Base-by-base conservation (phyloP, 2,113 vertebrate species). In the Salminus brasiliensis region DNA sequence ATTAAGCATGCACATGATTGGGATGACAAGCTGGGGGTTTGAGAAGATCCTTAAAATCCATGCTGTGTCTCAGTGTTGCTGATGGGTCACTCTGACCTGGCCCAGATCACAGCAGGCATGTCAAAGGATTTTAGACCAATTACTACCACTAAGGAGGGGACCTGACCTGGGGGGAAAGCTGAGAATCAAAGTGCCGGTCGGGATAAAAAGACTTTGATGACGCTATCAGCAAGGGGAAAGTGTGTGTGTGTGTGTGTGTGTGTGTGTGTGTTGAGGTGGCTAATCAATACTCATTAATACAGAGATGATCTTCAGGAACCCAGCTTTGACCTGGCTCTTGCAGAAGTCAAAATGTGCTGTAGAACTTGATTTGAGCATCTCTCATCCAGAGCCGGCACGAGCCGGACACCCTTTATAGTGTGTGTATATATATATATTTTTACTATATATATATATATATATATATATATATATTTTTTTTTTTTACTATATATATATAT, bases 201-300 rank as follows among this genome's bases (percentile, higher is more conserved):
- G 55, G 57, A 85, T 65, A 68, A 72, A 68, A 47, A 62, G 65
- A 16, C 32, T 80, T 71, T 60, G 55, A 62, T 62, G 65, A 55
- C 78, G 68, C 11, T 76, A 74, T 27, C 53, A 39, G 41, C 47
- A 60, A 47, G 55, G 34, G 23, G 59, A 52, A 21, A 27, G 18
- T 60, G 77, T 5, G 30, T 21, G 16, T 1, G 7, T 11, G 23
- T 21, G 23, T 18, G 65, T 16, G 27, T 29, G 53, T 45, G 15
- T 72, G 53, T 68, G 27, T 43, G 23, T 67, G 15, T 9, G 63
- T 12, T 15, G 84, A 77, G 59, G 21, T n/a, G 41, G 34, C 47
- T 57, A 82, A 71, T 69, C 30, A 86, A 68, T 68, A 70, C 78
- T 85, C 72, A 85, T 87, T 88, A 86, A 57, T 29, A 77, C 0